Base-by-base conservation (phyloP, 1,140 invertebrate species). In the Drosophila cardini region DNA sequence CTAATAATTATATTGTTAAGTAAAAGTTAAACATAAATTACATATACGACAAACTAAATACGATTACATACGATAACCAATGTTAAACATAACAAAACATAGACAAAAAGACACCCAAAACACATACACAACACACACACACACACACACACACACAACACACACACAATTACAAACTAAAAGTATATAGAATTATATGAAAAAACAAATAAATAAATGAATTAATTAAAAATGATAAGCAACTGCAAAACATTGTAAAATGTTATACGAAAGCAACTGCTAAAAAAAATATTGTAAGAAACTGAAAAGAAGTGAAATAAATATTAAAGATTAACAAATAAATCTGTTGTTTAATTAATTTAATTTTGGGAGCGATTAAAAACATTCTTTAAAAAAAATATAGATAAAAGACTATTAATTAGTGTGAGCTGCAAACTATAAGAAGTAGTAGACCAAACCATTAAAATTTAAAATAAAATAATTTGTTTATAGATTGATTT, bases 1-100 rank as follows among this genome's bases (percentile, higher is more conserved):
- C 70, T 48, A 48, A 68, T 80, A 75, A 67, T 36, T 72, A 69
- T 68, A 71, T 60, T 72, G 84, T 90, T 89, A 89, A 89, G 84
- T 55, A 55, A 82, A 71, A 65, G 48, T 61, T 76, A 81, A 53
- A 78, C 63, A 63, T 32, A 58, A 38, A 52, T 60, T 56, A 76
- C 15, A 65, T 72, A 65, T 43, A 69, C 36, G 45, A 68, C 61
- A 70, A 53, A 69, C 60, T 57, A 50, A 73, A 73, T 18, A 55
- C 67, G 48, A 76, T 61, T 18, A 55, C 63, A 80, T 64, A 74
- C 72, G 50, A 60, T 89, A 89, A 84, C 76, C 76, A 72, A 83
- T 84, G 74, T 83, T 73, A 70, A 76, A 74, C 69, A 64, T 62
- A 87, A 67, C 67, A 63, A 38, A 69, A 74, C 45, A 68, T 13